A percentile compares a stretch with the other conserved stretches of the same genome.
Conservation (phyloP, 1,140 invertebrate genomes). For the Eueides isabella region DNA sequence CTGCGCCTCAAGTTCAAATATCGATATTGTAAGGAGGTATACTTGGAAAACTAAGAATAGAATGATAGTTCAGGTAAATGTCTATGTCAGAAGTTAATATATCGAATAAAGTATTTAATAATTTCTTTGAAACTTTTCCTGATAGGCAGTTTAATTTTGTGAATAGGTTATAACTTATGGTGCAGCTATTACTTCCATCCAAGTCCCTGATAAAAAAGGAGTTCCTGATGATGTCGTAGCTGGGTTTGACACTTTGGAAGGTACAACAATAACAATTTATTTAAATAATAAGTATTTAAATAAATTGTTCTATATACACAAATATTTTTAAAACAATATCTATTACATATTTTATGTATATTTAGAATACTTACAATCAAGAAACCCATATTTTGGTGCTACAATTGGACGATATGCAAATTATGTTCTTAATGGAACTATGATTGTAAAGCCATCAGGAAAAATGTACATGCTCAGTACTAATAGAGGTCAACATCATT, state of each 20-base stretch:
- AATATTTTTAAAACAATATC: neutral
- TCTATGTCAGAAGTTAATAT: neutral
- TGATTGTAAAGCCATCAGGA: conserved; percentile 75
- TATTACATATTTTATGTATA: conserved; percentile 14
- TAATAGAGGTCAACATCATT: conserved; percentile 88
- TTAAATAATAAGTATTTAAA: too few relatives aligned
- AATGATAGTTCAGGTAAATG: conserved; percentile 83
- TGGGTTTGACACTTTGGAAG: conserved; percentile 90
- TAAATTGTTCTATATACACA: neutral
- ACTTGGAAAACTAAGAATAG: conserved; percentile 86
- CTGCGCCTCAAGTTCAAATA: conserved; percentile 68
- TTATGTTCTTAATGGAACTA: conserved; percentile 84
- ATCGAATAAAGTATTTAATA: neutral
- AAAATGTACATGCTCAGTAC: conserved; percentile 87
- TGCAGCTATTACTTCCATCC: conserved; percentile 89
- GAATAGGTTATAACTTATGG: conserved; percentile 87
- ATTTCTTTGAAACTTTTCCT: too few relatives aligned
- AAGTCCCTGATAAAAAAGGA: conserved; percentile 88
- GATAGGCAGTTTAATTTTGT: neutral
- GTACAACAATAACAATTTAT: too few relatives aligned
- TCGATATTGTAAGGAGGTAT: conserved; percentile 80
- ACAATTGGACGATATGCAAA: conserved; percentile 96
- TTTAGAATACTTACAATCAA: conserved; percentile 84
- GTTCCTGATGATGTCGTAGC: conserved; percentile 88
- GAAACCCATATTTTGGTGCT: conserved; percentile 94